Conservation (phyloP, 2,888 invertebrate species). For the Dynastes tityus region DNA sequence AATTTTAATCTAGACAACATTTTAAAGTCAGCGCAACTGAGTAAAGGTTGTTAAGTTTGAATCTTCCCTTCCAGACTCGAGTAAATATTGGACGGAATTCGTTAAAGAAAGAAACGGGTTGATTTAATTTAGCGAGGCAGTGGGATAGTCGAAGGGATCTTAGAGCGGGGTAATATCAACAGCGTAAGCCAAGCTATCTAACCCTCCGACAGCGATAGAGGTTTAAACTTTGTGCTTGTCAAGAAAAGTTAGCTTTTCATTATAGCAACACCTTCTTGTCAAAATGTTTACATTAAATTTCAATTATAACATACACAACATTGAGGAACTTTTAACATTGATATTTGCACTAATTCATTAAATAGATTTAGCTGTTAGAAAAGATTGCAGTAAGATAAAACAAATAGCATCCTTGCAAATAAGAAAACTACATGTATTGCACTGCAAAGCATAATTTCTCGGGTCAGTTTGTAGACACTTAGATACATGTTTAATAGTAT, state of each 20-base stretch:
- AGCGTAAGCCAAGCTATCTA: constrained; percentile 21
- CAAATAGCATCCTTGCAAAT: too few relatives aligned
- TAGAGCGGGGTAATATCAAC: constrained; percentile 18
- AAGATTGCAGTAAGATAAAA: too few relatives aligned
- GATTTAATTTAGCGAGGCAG: constrained; percentile 41
- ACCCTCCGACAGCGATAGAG: constrained; percentile 13
- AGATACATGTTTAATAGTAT: too few relatives aligned
- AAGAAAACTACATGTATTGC: too few relatives aligned
- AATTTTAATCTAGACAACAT: constrained; percentile 21
- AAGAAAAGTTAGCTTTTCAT: constrained; percentile 10
- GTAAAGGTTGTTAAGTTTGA: constrained; percentile 32
- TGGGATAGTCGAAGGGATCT: constrained; percentile 29
- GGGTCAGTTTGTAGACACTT: too few relatives aligned
- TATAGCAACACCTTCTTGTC: not conserved
- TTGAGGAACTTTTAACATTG: too few relatives aligned
- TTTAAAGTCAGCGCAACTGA: constrained; percentile 23
- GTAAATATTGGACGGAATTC: constrained; percentile 41
- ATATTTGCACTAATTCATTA: too few relatives aligned
- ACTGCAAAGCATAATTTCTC: too few relatives aligned
- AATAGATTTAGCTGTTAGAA: too few relatives aligned
- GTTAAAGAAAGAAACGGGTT: constrained; percentile 24
- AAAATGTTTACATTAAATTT: constrained; percentile 11
- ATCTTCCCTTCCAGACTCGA: constrained; percentile 21
- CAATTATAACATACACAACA: not conserved
- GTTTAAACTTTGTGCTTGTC: constrained; percentile 16